These are phyloP conservation scores for Nautilus pompilius DNA, from an alignment of 1,140 invertebrate species.

Conservation along the genomic window DNA sequence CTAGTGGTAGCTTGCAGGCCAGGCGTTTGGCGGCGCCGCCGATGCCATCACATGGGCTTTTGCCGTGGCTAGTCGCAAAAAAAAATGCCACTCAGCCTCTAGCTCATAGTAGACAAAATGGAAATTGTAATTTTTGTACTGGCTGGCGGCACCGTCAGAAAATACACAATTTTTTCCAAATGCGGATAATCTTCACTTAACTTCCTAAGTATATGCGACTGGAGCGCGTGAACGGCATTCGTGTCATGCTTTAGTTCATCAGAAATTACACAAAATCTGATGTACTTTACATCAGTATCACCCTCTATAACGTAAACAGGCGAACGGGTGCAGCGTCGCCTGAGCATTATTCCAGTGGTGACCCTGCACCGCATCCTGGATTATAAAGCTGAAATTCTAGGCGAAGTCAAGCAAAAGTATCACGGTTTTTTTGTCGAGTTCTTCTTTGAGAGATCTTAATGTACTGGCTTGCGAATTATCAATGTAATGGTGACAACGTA, in stretches of 20 bases:
- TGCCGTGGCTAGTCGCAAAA: slow-evolving; percentile 38
- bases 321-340: slow-evolving; percentile 39
- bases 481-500: no score
- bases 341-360: slow-evolving; percentile 39
- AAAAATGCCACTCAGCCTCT: slow-evolving; percentile 44
- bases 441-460: slow-evolving; percentile 17
- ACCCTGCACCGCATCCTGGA: slow-evolving; percentile 37
- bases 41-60: slow-evolving; percentile 35
- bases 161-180: slow-evolving; percentile 2
- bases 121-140: slow-evolving; percentile 10
- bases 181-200: not conserved
- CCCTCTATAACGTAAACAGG: slow-evolving; percentile 13
- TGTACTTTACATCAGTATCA: slow-evolving; percentile 5
- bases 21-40: slow-evolving; percentile 21
- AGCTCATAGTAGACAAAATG: no score
- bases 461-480: not conserved
- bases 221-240: no score
- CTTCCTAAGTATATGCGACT: not conserved
- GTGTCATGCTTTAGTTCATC: no score
- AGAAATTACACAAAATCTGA: no score
- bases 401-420: slow-evolving; percentile 38
- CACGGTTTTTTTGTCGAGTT: slow-evolving; percentile 10
- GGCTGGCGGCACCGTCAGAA: slow-evolving; percentile 4
- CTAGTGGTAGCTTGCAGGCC: slow-evolving; percentile 3
- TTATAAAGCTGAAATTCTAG: slow-evolving; percentile 41